Conservation (phyloP, 1,140 invertebrate genomes). For the Penaeus chinensis region DNA sequence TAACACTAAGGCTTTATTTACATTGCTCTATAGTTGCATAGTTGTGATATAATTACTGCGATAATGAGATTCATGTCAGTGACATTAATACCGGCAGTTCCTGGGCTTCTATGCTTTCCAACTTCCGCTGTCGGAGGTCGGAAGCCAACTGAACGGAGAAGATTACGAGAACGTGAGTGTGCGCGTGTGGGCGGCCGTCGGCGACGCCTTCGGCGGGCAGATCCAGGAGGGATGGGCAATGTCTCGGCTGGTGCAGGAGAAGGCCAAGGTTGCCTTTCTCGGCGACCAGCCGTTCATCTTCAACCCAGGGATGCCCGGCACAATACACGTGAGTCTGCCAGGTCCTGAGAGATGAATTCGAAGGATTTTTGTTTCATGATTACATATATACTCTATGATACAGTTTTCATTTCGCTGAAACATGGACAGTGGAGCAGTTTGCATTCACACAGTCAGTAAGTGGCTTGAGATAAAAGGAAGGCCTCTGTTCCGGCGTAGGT, state of each 20-base stretch:
- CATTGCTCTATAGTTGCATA: too few relatives aligned
- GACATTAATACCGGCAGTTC: slow-evolving; percentile 62
- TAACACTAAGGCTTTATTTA: too few relatives aligned
- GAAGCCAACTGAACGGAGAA: slow-evolving; percentile 65
- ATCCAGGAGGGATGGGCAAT: slow-evolving; percentile 85
- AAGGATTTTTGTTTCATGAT: not conserved
- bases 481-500: slow-evolving; percentile 71
- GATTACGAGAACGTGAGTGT: slow-evolving; percentile 50
- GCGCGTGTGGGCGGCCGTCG: slow-evolving; percentile 61
- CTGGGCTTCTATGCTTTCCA: slow-evolving; percentile 64
- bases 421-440: not conserved
- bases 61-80: not conserved
- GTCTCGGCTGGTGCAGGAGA: slow-evolving; percentile 88
- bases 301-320: slow-evolving; percentile 73
- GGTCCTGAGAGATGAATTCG: not conserved
- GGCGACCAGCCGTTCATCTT: slow-evolving; percentile 72
- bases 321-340: slow-evolving; percentile 69
- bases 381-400: not conserved
- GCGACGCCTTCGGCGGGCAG: slow-evolving; percentile 79
- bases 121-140: slow-evolving; percentile 63
- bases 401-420: too few relatives aligned
- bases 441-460: not conserved
- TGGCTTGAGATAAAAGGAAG: not conserved
- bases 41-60: not conserved
- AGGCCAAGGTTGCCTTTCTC: slow-evolving; percentile 77